Percentiles rank a stretch among this genome's conserved stretches.
Conservation (phyloP, 2,113 vertebrate genomes). For the Caretta caretta region DNA sequence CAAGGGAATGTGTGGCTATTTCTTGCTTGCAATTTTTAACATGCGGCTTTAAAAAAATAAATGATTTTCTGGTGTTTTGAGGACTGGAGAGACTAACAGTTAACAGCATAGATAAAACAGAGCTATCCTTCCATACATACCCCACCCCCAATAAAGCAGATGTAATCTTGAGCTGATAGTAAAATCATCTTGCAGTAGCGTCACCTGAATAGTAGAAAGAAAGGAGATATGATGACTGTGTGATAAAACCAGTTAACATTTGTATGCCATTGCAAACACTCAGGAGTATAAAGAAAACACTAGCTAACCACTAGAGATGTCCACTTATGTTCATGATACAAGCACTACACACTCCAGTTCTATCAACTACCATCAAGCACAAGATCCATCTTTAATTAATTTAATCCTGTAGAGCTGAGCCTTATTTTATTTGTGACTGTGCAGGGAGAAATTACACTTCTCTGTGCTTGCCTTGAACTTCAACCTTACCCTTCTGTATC, state of each 20-base stretch:
- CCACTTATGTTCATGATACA: slow-evolving; percentile 77
- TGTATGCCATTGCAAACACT: slow-evolving; percentile 71
- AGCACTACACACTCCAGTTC: slow-evolving; percentile 75
- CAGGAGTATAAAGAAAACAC: slow-evolving; percentile 73
- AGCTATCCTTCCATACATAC: slow-evolving; percentile 33
- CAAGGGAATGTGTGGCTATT: not conserved
- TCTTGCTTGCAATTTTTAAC: not conserved
- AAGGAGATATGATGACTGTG: slow-evolving; percentile 63
- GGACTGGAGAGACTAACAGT: slow-evolving; percentile 25
- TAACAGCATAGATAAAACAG: slow-evolving; percentile 57
- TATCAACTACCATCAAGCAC: slow-evolving; percentile 75
- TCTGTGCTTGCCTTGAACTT: slow-evolving; percentile 76
- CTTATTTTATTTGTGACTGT: slow-evolving; percentile 76
- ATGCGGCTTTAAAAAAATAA: not conserved
- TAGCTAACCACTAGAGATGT: slow-evolving; percentile 75
- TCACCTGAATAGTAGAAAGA: slow-evolving; percentile 66
- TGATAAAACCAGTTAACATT: slow-evolving; percentile 75
- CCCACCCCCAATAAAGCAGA: slow-evolving; percentile 58
- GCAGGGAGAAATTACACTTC: slow-evolving; percentile 74
- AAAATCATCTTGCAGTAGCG: slow-evolving; percentile 55
- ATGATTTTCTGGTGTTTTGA: not conserved
- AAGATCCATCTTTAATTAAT: slow-evolving; percentile 78
- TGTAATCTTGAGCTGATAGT: slow-evolving; percentile 62
- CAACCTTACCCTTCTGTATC: slow-evolving; percentile 72
- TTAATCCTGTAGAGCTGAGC: slow-evolving; percentile 75